Evolutionary conservation across 2,797 vertebrate genomes (phyloP).

Genomic region (Silurus lanzhouensis): DNA sequence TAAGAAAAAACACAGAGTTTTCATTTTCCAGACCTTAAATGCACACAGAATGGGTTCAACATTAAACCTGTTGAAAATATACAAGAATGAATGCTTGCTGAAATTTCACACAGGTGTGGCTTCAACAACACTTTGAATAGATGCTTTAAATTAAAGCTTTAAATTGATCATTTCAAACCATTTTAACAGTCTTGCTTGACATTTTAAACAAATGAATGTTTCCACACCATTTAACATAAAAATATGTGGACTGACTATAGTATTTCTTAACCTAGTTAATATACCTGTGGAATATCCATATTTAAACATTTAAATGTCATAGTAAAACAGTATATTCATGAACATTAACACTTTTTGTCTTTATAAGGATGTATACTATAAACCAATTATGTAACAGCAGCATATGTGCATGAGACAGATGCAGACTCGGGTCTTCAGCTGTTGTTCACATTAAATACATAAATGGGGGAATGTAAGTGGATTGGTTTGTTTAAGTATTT

Average conservation of each 20-base stretch:
- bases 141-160: not conserved
- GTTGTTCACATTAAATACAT: no score
- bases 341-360: not conserved
- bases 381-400: not conserved
- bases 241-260: not conserved
- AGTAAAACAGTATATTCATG: not conserved
- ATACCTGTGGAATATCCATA: not conserved
- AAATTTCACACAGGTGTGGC: conserved; percentile 11
- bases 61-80: conserved; percentile 8
- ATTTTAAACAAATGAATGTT: not conserved
- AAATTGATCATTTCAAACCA: not conserved
- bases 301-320: not conserved
- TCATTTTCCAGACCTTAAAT: conserved; percentile 20
- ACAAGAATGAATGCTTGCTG: not conserved
- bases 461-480: no score
- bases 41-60: not conserved
- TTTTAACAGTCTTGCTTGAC: not conserved
- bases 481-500: no score
- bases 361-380: not conserved
- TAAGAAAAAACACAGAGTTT: not conserved
- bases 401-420: no score
- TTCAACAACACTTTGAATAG: not conserved
- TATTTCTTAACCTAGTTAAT: not conserved
- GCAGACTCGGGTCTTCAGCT: no score
- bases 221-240: not conserved